Evolutionary conservation across 1,140 invertebrate genomes (phyloP), one percentile per base, ranked within the genome.

Genomic region (Glossosoma conforme): DNA sequence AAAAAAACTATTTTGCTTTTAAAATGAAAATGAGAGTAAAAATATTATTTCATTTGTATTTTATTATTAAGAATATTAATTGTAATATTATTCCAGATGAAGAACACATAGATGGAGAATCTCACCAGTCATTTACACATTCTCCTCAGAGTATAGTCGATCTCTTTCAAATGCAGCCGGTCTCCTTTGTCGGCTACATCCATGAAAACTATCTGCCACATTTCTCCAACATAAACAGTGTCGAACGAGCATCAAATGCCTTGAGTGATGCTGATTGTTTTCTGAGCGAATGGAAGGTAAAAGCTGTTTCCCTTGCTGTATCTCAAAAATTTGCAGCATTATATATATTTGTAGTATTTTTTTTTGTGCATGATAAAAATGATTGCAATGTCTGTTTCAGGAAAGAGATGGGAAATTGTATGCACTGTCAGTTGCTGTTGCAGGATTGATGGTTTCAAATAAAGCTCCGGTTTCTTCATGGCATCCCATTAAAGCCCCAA

Each of bases 201-300:
- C 78, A 83, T 60, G 83, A 86, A 59, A 89, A 89, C 72, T 88
- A 86, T 65, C 61, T 85, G 19, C 77, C 79, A 32, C 85, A 85
- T 54, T 86, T 86, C 53, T 70, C 74, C 1, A 71, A 71, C 45
- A 73, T 84, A 3, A 68, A 77, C 21, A 72, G 84, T 60, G 70
- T 75, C 2, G 64, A 73, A 20, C 59, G 65, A 38, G 80, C 81
- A 10, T 63, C 78, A 0, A 67, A 83, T 50, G 71, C 77, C 41
- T 64, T 88, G 17, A 84, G 82, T 57, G 61, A 79, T 21, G 74
- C 79, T 1, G 82, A 86, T 61, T 69, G 69, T 40, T 70, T 86
- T 59, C 70, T 85, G 32, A 74, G 76, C 2, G 83, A 86, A 61
- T 87, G 84, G 78, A 73, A 75, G 32, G 83, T 80, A 68, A 63